Evolutionary conservation across 35 echinoderm and acorn worm genomes (phyloP).

Genomic region (Lytechinus pictus): DNA sequence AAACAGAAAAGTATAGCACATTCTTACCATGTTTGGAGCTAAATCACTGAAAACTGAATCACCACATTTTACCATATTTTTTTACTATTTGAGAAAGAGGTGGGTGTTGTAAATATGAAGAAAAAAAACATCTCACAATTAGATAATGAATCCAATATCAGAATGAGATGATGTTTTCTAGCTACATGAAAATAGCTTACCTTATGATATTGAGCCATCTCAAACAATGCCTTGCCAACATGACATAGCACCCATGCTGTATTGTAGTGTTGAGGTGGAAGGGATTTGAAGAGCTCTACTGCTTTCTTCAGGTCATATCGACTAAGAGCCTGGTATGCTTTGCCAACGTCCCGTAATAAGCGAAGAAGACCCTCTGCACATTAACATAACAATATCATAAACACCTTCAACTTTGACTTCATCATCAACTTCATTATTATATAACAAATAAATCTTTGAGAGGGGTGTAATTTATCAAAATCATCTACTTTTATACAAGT

Average conservation of each 20-base stretch:
- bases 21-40: no score
- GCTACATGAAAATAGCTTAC: constrained; percentile 32
- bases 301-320: constrained; percentile 92
- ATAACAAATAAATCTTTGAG: neutral
- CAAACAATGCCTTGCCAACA: constrained; percentile 86
- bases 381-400: neutral
- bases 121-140: no score
- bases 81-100: no score
- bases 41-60: no score
- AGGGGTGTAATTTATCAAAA: no score
- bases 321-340: constrained; percentile 78
- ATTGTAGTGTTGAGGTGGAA: constrained; percentile 92
- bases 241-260: constrained; percentile 95
- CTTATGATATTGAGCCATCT: constrained; percentile 95
- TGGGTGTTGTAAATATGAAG: no score
- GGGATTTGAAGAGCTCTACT: constrained; percentile 72
- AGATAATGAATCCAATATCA: no score
- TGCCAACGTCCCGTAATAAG: constrained; percentile 87
- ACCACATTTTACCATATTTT: no score
- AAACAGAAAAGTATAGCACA: no score
- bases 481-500: no score
- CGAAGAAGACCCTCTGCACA: constrained; percentile 84
- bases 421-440: neutral
- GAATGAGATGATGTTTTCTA: no score
- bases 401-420: neutral